These are phyloP conservation scores for Neoarius graeffei DNA, from an alignment of 2,113 vertebrate species.

Conservation along the genomic window DNA sequence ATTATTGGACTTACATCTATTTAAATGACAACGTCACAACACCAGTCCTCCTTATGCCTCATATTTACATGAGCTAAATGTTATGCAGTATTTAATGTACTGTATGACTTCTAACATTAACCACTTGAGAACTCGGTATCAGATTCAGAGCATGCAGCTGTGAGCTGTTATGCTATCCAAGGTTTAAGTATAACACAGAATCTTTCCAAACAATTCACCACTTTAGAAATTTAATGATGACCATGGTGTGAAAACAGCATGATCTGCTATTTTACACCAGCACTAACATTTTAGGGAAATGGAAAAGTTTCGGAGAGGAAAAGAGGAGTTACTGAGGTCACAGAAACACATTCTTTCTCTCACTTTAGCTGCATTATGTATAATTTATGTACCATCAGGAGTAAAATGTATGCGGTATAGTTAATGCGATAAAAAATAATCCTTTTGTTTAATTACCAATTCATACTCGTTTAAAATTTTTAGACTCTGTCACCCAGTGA, in stretches of 20 bases:
- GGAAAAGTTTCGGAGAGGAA: background rate
- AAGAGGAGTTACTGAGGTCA: background rate
- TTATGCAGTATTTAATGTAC: slow-evolving; percentile 1
- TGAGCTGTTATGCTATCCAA: slow-evolving; percentile 1
- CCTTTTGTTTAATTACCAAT: background rate
- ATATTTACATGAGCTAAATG: slow-evolving; percentile 6
- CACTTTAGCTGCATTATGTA: background rate
- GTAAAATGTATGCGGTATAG: background rate
- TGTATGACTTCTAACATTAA: background rate
- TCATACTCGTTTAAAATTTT: background rate
- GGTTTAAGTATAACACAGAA: background rate
- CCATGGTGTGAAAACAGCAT: background rate
- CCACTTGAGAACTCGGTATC: background rate
- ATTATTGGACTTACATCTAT: slow-evolving; percentile 9
- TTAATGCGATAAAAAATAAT: background rate
- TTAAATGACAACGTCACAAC: background rate
- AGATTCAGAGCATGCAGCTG: background rate
- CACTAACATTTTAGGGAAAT: background rate
- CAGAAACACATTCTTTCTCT: background rate
- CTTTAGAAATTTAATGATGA: background rate
- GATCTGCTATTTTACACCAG: slow-evolving; percentile 3
- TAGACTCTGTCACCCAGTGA: background rate
- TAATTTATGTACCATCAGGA: background rate
- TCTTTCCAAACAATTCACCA: background rate
- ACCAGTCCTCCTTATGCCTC: background rate